phyloP scores from a whole-genome alignment of 1,140 invertebrate species.

The Semibalanus balanoides region DNA sequence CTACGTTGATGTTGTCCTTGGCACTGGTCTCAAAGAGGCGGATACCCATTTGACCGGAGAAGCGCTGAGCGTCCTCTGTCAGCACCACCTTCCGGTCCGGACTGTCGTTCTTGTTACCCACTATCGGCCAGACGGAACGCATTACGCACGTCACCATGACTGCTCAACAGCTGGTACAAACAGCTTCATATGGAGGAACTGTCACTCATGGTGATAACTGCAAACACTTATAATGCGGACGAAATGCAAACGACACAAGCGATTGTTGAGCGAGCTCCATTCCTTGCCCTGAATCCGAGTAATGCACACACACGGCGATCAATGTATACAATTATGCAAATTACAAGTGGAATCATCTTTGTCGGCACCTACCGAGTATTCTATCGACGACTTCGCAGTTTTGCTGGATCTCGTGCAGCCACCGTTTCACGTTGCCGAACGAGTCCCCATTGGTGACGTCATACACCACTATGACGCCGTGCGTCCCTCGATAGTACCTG shows the following conservation, averaged over 20 bases:
- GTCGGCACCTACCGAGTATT: constrained; percentile 87
- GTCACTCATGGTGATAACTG: no score
- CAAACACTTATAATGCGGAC: no score
- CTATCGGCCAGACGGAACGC: constrained; percentile 35
- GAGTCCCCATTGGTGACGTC: constrained; percentile 98
- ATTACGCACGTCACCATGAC: no score
- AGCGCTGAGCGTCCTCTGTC: constrained; percentile 90
- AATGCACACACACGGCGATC: no score
- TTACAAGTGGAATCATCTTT: no score
- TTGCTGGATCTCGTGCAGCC: constrained; percentile 96
- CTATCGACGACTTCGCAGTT: constrained; percentile 99
- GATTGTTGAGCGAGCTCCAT: no score
- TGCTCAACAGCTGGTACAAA: no score
- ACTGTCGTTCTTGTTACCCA: constrained; percentile 98
- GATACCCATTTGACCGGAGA: constrained; percentile 93
- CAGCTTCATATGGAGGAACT: no score
- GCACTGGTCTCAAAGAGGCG: constrained; percentile 96
- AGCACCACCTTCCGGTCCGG: constrained; percentile 92
- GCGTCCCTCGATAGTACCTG: constrained; percentile 95
- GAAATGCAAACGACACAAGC: no score
- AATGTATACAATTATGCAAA: no score
- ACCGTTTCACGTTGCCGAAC: constrained; percentile 96
- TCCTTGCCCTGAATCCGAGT: no score
- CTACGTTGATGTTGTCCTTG: constrained; percentile 97
- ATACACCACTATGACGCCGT: constrained; percentile 98